Conservation (phyloP, 2,113 vertebrate species). For the Rhinichthys klamathensis region DNA sequence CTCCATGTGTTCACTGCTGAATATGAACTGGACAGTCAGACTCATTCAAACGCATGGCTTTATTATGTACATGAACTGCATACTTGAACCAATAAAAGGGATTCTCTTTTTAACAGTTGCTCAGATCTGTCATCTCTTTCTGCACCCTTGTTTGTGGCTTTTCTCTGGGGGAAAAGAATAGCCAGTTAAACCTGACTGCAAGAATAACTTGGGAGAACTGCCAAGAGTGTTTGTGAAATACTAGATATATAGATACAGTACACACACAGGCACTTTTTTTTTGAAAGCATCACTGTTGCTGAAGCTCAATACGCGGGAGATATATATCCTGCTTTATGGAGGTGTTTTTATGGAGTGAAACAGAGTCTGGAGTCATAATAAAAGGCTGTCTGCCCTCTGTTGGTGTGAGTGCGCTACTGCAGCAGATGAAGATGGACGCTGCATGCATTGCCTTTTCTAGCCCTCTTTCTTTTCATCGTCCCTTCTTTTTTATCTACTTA, state of each 20-base stretch:
- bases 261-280: slow-evolving; percentile 27
- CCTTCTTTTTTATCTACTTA: background rate
- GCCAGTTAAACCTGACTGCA: background rate
- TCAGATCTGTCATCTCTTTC: background rate
- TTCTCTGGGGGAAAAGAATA: background rate
- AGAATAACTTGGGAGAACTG: slow-evolving; percentile 16
- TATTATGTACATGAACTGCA: background rate
- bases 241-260: slow-evolving; percentile 24
- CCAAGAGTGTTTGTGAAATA: slow-evolving; percentile 24
- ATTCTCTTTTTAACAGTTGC: background rate
- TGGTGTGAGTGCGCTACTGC: slow-evolving; percentile 2
- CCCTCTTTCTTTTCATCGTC: background rate
- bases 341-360: slow-evolving; percentile 16
- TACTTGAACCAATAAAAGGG: background rate
- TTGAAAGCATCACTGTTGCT: slow-evolving; percentile 35
- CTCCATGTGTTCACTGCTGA: background rate
- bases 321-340: slow-evolving; percentile 38
- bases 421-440: background rate
- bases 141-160: background rate
- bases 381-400: slow-evolving; percentile 48
- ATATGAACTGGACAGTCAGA: background rate
- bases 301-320: slow-evolving; percentile 22
- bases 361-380: slow-evolving; percentile 5
- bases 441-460: background rate
- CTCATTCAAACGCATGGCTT: background rate